Percentiles rank a stretch among this genome's conserved stretches.
These are phyloP conservation scores for Pygmarrhopalites habei DNA, from an alignment of 1,140 invertebrate genomes.

Conservation along the genomic window DNA sequence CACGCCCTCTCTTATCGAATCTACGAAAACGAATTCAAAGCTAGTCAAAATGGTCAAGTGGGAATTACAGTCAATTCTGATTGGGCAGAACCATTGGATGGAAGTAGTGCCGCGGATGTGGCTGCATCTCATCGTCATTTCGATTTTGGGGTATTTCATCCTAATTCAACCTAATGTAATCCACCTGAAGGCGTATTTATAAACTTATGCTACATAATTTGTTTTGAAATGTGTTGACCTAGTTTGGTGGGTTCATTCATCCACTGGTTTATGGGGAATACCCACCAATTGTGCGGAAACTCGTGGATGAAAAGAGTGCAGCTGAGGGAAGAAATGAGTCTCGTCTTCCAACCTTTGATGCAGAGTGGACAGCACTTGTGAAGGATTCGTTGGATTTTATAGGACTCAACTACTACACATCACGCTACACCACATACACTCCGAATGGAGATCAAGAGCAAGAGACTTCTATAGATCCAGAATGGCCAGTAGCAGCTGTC, in stretches of 20 bases:
- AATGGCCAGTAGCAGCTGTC: constrained; percentile 46
- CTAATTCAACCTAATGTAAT: too few species aligned
- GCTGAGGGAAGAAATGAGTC: too few species aligned
- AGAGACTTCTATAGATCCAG: constrained; percentile 43
- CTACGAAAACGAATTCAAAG: constrained; percentile 25
- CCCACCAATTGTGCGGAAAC: too few species aligned
- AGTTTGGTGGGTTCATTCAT: constrained; percentile 18
- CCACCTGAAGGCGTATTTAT: not conserved
- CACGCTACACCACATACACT: not conserved
- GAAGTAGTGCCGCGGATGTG: not conserved
- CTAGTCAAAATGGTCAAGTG: constrained; percentile 18
- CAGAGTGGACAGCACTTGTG: too few species aligned
- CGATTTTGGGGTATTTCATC: too few species aligned
- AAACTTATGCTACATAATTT: not conserved
- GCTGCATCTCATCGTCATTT: not conserved
- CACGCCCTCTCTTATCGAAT: constrained; percentile 26
- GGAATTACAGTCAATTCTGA: constrained; percentile 25
- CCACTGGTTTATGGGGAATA: too few species aligned
- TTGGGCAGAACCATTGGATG: constrained; percentile 22
- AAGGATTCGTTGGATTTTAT: constrained; percentile 43
- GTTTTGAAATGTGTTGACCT: constrained; percentile 2
- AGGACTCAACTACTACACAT: constrained; percentile 41
- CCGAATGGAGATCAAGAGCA: constrained; percentile 16
- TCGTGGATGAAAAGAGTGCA: too few species aligned
- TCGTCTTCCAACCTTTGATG: too few species aligned